phyloP scores from a whole-genome alignment of 1,140 invertebrate species.

The Drosophila erecta region DNA sequence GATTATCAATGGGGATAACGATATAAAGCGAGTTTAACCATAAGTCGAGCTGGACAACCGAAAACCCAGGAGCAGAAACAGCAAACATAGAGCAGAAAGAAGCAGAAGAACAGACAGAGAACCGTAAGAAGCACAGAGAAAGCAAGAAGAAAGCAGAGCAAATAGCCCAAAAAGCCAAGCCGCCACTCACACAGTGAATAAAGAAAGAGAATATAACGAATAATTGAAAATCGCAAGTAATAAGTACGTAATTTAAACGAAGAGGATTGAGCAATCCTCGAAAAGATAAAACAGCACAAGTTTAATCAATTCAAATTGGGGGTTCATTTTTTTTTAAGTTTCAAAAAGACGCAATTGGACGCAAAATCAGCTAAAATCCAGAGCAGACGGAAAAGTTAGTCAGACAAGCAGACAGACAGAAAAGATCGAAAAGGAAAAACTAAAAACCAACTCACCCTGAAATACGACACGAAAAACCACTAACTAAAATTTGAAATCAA shows the following conservation, averaged over 20 bases:
- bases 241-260: conserved; percentile 21
- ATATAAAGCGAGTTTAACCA: conserved; percentile 63
- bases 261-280: conserved; percentile 15
- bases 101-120: conserved; percentile 20
- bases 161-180: conserved; percentile 60
- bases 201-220: conserved; percentile 15
- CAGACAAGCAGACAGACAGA: conserved; percentile 22
- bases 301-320: conserved; percentile 53
- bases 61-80: conserved; percentile 13
- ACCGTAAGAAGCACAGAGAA: conserved; percentile 41
- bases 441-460: conserved; percentile 31
- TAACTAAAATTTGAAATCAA: conserved; percentile 12
- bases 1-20: conserved; percentile 52
- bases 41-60: conserved; percentile 43
- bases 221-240: conserved; percentile 30
- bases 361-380: conserved; percentile 63
- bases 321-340: conserved; percentile 60
- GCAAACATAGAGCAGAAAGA: conserved; percentile 16
- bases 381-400: conserved; percentile 31
- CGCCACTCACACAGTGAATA: conserved; percentile 54
- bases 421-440: conserved; percentile 28
- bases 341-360: conserved; percentile 57
- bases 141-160: conserved; percentile 43
- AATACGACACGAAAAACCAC: conserved; percentile 19
- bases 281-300: conserved; percentile 17